Conservation (phyloP, 2,888 invertebrate genomes). For the Cataglyphis cursor region DNA sequence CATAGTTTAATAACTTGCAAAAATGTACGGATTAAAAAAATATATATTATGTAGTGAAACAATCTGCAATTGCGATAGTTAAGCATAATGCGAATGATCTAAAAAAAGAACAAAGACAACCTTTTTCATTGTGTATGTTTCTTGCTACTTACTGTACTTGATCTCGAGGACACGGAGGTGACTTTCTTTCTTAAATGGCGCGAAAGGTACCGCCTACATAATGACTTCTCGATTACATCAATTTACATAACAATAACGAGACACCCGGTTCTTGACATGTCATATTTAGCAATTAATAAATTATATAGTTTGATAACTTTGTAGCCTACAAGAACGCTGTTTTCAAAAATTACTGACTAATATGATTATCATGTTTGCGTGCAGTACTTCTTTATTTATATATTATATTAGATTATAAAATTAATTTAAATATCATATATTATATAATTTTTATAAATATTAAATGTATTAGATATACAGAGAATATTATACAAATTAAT, state of each 20-base stretch:
- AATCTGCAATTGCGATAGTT: background rate
- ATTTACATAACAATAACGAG: conserved; percentile 72
- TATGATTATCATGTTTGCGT: background rate
- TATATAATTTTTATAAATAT: background rate
- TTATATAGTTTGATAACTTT: background rate
- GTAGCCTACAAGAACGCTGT: background rate
- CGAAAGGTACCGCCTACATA: conserved; percentile 37
- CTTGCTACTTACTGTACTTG: background rate
- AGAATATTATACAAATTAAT: background rate
- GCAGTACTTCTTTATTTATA: background rate
- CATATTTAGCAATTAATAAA: conserved; percentile 17
- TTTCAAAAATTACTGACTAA: background rate
- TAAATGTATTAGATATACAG: background rate
- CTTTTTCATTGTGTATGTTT: background rate
- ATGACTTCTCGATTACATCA: conserved; percentile 40
- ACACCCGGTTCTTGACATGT: background rate
- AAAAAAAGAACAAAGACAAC: conserved; percentile 6
- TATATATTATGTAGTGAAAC: background rate
- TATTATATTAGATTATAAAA: background rate
- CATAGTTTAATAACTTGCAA: background rate
- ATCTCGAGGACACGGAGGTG: conserved; percentile 25
- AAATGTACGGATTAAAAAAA: background rate
- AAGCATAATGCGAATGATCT: background rate
- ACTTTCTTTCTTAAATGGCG: conserved; percentile 63
- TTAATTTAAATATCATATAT: background rate